Evolutionary conservation across 2,113 vertebrate genomes (phyloP).

Genomic region (Eupsittula cactorum): DNA sequence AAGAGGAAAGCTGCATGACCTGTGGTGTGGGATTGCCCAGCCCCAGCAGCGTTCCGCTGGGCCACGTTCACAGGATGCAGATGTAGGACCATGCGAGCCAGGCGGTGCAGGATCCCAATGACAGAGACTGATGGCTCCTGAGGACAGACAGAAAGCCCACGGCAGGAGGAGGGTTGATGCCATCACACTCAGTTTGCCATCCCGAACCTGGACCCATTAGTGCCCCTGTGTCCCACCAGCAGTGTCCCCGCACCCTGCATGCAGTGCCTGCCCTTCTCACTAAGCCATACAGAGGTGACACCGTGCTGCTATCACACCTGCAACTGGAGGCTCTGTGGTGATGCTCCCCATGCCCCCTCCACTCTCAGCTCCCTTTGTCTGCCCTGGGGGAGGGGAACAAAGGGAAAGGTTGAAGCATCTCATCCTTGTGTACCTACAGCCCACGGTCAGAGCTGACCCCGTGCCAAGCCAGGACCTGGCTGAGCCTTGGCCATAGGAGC

Average conservation of each 20-base stretch:
- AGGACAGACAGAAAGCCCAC: neutral
- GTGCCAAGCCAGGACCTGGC: neutral
- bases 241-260: rapidly evolving
- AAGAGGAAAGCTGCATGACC: neutral
- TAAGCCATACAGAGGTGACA: neutral
- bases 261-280: neutral
- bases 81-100: neutral
- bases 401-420: neutral
- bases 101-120: rapidly evolving
- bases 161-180: neutral
- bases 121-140: neutral
- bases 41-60: neutral
- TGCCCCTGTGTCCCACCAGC: neutral
- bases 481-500: neutral
- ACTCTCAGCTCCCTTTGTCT: neutral
- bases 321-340: neutral
- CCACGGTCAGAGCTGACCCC: rapidly evolving
- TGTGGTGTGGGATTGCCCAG: neutral
- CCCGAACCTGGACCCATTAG: rapidly evolving
- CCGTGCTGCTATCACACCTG: neutral
- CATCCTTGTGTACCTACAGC: neutral
- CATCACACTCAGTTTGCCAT: neutral
- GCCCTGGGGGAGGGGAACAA: neutral
- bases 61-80: neutral
- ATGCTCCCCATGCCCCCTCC: rapidly evolving